These are phyloP conservation scores for Gallinago paraguaiae DNA, from an alignment of 2,113 vertebrate genomes.

Conservation along the genomic window DNA sequence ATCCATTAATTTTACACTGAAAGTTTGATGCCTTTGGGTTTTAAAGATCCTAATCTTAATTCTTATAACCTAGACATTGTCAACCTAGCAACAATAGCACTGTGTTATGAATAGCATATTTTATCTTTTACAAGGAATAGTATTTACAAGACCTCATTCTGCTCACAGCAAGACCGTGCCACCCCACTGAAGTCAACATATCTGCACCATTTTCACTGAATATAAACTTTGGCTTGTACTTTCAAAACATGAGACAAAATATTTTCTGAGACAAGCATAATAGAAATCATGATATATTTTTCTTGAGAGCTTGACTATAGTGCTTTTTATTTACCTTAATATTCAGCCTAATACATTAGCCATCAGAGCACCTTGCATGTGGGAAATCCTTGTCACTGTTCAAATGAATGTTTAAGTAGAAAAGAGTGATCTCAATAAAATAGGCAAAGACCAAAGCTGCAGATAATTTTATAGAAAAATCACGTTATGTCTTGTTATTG, in stretches of 20 bases:
- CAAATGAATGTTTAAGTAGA: neutral
- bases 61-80: neutral
- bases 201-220: neutral
- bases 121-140: neutral
- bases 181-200: neutral
- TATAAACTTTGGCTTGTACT: neutral
- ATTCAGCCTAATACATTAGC: neutral
- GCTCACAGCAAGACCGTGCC: neutral
- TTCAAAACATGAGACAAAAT: neutral
- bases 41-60: neutral
- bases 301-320: neutral
- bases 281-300: neutral
- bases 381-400: neutral
- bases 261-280: neutral
- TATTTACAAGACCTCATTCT: neutral
- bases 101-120: neutral
- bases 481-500: neutral
- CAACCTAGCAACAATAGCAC: neutral
- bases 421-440: neutral
- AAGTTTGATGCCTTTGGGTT: neutral
- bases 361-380: neutral
- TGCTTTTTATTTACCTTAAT: neutral
- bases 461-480: neutral
- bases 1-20: neutral
- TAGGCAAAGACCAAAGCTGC: neutral